Evolutionary conservation across 2,888 invertebrate species (phyloP).

Genomic region (Ditula angustiorana): DNA sequence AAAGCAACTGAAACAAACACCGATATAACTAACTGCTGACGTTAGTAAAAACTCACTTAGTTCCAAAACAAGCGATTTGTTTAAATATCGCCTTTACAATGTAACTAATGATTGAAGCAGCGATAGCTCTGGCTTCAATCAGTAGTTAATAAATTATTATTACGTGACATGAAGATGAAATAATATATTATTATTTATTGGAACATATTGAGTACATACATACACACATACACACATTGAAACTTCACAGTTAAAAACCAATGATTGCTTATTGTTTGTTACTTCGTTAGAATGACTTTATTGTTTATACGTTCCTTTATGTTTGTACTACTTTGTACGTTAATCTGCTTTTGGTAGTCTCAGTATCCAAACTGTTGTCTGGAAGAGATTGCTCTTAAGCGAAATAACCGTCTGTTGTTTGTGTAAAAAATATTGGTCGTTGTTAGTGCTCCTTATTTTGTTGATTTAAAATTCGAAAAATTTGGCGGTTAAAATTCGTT

Average conservation of each 20-base stretch:
- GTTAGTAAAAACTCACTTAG: not conserved
- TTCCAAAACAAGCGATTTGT: slow-evolving; percentile 1
- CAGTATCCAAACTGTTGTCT: too few relatives aligned
- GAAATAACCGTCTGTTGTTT: too few relatives aligned
- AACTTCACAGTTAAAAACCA: not conserved
- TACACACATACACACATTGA: too few relatives aligned
- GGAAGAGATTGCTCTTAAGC: too few relatives aligned
- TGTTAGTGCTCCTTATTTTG: too few relatives aligned
- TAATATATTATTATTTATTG: not conserved
- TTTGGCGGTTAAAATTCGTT: too few relatives aligned
- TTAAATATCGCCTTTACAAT: not conserved
- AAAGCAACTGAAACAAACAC: not conserved
- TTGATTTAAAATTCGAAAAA: too few relatives aligned
- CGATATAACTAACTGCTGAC: not conserved
- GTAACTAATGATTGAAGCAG: not conserved
- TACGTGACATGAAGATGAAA: not conserved
- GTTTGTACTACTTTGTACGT: not conserved
- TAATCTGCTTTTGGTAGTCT: too few relatives aligned
- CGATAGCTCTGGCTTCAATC: not conserved
- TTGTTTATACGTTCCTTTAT: too few relatives aligned
- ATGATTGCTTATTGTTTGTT: slow-evolving; percentile 1
- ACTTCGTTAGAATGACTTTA: not conserved
- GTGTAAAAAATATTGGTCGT: too few relatives aligned
- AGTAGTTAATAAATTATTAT: not conserved
- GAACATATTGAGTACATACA: too few relatives aligned